phyloP scores from a whole-genome alignment of 2,113 vertebrate genomes.

The Leptobrachium leishanense region DNA sequence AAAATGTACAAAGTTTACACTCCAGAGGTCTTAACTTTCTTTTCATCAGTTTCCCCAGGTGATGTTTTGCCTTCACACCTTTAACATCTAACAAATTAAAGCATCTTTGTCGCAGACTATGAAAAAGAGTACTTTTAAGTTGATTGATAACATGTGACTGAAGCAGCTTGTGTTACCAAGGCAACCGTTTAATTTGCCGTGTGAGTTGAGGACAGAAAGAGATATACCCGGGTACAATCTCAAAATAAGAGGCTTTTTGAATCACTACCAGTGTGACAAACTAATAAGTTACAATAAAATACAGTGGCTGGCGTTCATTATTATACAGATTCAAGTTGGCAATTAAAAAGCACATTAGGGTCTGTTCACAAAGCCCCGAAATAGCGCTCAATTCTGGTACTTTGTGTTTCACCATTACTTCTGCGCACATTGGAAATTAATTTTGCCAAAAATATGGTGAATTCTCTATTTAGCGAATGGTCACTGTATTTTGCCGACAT shows the following conservation, averaged over 20 bases:
- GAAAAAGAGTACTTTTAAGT: constrained; percentile 41
- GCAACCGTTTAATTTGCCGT: constrained; percentile 30
- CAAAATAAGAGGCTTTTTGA: constrained; percentile 4
- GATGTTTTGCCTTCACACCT: constrained; percentile 2
- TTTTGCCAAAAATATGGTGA: too few relatives aligned
- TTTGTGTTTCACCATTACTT: too few relatives aligned
- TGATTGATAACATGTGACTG: constrained; percentile 46
- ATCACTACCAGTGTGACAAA: not conserved
- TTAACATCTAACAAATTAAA: constrained; percentile 16
- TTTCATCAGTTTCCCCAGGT: not conserved
- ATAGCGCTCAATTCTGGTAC: too few relatives aligned
- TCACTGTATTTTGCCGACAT: too few relatives aligned
- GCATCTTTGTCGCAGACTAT: constrained; percentile 22
- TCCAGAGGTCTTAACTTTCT: not conserved
- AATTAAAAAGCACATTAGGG: too few relatives aligned
- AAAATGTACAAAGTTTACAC: too few relatives aligned
- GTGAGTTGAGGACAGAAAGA: constrained; percentile 35
- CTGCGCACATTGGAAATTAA: too few relatives aligned
- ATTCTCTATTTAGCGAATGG: too few relatives aligned
- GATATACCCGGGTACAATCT: not conserved
- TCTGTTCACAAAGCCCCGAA: too few relatives aligned
- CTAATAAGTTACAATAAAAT: too few relatives aligned
- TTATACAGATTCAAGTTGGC: too few relatives aligned
- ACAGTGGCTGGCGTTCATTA: too few relatives aligned
- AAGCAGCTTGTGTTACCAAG: constrained; percentile 40